Conservation (phyloP, 1,140 invertebrate species). For the Triops longicaudatus region DNA sequence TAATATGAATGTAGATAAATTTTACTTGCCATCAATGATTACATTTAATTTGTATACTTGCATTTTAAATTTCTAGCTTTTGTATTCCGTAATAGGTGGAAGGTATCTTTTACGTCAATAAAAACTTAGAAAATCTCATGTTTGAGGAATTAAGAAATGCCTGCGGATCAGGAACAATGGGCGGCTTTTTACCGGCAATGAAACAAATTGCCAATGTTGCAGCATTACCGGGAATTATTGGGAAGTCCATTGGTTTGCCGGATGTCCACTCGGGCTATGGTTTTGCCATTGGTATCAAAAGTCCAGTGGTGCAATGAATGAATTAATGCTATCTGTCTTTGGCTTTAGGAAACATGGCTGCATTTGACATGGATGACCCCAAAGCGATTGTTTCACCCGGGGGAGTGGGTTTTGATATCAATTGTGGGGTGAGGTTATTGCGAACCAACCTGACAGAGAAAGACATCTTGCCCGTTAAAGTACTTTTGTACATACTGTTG, state of each 20-base stretch:
- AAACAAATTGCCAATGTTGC: conserved; percentile 99
- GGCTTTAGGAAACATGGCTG: conserved; percentile 89
- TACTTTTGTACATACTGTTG: conserved; percentile 21
- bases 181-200: conserved; percentile 95
- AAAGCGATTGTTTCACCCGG: conserved; percentile 93
- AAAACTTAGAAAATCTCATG: conserved; percentile 87
- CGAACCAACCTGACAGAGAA: conserved; percentile 92
- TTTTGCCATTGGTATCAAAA: conserved; percentile 79
- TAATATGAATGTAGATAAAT: conserved; percentile 83
- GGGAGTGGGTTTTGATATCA: conserved; percentile 98
- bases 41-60: conserved; percentile 17
- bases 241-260: conserved; percentile 72
- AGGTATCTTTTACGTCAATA: conserved; percentile 96
- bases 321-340: conserved; percentile 33
- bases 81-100: conserved; percentile 61
- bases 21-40: conserved; percentile 22
- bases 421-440: conserved; percentile 91
- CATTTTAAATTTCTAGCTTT: conserved; percentile 21
- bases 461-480: conserved; percentile 89
- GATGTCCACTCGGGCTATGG: conserved; percentile 99
- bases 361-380: conserved; percentile 92
- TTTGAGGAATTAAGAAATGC: conserved; percentile 91
- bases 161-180: conserved; percentile 74
- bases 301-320: conserved; percentile 24
- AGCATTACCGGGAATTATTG: conserved; percentile 94